phyloP scores from a whole-genome alignment of 2,797 vertebrate genomes.

The Pipistrellus pipistrellus region DNA sequence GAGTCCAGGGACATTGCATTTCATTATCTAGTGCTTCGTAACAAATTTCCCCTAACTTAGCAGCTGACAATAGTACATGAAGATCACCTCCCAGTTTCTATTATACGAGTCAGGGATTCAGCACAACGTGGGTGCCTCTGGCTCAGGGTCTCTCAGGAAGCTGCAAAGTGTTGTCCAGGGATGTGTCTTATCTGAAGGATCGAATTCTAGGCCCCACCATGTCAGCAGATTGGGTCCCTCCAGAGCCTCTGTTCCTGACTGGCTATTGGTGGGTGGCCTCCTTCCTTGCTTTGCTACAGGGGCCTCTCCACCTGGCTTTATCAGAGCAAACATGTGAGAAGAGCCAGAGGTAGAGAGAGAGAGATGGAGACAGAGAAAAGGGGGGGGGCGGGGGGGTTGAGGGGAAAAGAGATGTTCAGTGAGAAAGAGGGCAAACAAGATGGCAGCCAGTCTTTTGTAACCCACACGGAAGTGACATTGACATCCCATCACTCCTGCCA shows the following conservation, averaged over 20 bases:
- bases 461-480: background rate
- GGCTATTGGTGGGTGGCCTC: too few species aligned
- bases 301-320: background rate
- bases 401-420: rapidly evolving
- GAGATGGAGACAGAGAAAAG: rapidly evolving
- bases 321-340: background rate
- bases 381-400: background rate
- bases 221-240: background rate
- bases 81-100: background rate
- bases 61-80: background rate
- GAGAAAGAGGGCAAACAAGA: background rate
- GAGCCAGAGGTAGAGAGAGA: background rate
- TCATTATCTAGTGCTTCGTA: background rate
- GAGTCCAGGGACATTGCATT: background rate
- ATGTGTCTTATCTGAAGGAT: background rate
- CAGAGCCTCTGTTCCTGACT: background rate
- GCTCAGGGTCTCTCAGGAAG: background rate
- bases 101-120: rapidly evolving
- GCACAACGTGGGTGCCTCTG: background rate
- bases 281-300: background rate
- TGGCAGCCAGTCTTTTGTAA: background rate
- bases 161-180: background rate
- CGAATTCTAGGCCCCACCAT: background rate
- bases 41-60: background rate
- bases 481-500: background rate